Evolutionary conservation across 2,797 vertebrate genomes (phyloP).

Genomic region (Tamandua tetradactyla): DNA sequence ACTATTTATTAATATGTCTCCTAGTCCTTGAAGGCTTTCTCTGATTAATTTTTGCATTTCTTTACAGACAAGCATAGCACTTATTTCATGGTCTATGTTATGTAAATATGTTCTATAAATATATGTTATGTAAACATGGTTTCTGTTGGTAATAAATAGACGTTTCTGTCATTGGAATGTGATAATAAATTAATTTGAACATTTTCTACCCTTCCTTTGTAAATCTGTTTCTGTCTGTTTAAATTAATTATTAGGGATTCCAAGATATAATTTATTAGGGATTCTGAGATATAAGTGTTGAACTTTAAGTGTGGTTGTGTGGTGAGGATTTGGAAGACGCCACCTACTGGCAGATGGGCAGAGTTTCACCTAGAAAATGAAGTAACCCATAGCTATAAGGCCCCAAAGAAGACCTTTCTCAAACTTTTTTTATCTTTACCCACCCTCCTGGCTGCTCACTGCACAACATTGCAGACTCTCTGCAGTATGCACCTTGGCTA

Average conservation of each 20-base stretch:
- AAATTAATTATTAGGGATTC: neutral
- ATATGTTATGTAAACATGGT: neutral
- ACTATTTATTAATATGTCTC: neutral
- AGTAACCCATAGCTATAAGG: neutral
- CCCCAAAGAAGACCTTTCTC: neutral
- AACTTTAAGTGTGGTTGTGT: neutral
- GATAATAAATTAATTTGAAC: conserved; percentile 6
- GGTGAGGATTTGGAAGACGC: neutral
- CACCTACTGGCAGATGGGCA: conserved; percentile 8
- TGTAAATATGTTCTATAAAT: neutral
- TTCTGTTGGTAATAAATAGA: neutral
- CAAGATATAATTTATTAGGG: no score
- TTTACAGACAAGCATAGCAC: neutral
- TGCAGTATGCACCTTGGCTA: neutral
- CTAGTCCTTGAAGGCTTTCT: neutral
- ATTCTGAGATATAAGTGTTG: neutral
- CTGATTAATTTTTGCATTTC: neutral
- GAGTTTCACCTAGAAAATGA: neutral
- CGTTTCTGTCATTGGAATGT: neutral
- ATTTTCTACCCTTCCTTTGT: neutral
- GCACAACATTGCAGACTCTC: neutral
- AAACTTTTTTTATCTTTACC: neutral
- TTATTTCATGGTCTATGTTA: neutral
- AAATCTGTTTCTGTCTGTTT: neutral
- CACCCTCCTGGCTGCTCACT: neutral